These are phyloP conservation scores for Porites lutea DNA, from an alignment of 64 coral and sea anemone species.

Conservation along the genomic window DNA sequence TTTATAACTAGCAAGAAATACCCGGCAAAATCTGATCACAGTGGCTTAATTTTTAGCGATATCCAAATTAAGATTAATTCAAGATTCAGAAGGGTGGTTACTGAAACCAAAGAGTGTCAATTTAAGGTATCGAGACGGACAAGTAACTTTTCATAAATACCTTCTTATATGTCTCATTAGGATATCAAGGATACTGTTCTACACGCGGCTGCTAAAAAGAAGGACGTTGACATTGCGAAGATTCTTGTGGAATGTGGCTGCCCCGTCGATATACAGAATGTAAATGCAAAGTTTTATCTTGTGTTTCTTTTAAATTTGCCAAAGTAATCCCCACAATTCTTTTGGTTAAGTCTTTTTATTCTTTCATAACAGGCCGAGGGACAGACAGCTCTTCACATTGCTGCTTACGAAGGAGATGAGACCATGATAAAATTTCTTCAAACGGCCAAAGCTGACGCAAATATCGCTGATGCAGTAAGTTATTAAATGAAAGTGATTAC, in stretches of 20 bases:
- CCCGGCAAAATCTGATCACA: too few relatives aligned
- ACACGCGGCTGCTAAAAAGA: conserved; percentile 82
- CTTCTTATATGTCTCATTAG: not conserved
- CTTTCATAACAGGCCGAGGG: conserved; percentile 71
- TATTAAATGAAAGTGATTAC: not conserved
- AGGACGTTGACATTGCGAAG: conserved; percentile 91
- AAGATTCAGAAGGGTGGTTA: too few relatives aligned
- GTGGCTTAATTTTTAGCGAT: too few relatives aligned
- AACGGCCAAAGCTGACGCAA: conserved; percentile 80
- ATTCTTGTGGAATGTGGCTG: conserved; percentile 88
- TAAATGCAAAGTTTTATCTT: conserved; percentile 42
- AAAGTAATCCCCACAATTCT: not conserved
- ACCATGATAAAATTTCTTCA: conserved; percentile 89
- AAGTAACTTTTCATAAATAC: too few relatives aligned
- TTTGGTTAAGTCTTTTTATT: not conserved
- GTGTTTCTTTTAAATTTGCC: not conserved
- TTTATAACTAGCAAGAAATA: too few relatives aligned
- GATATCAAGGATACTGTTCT: conserved; percentile 76
- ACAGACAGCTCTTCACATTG: conserved; percentile 92
- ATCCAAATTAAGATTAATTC: too few relatives aligned
- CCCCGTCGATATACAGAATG: conserved; percentile 88
- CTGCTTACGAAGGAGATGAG: conserved; percentile 91
- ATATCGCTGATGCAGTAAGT: conserved; percentile 85
- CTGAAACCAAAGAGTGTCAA: too few relatives aligned
- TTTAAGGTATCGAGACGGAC: too few relatives aligned